Evolutionary conservation across 92 coral and sea anemone species (phyloP).

Genomic region (Zoanthus sociatus): DNA sequence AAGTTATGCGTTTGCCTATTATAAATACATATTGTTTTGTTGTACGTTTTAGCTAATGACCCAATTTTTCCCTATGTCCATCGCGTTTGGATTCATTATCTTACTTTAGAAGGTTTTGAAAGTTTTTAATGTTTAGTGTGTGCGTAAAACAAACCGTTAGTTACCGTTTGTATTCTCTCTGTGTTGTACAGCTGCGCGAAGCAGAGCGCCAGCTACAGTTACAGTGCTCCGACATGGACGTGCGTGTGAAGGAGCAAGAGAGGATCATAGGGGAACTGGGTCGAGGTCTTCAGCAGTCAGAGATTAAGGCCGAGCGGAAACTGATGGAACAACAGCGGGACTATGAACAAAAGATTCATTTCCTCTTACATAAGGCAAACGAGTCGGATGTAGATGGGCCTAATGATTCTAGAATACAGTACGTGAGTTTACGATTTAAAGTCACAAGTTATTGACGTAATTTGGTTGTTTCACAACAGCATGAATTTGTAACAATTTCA

Average conservation of each 20-base stretch:
- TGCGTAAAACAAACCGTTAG: neutral
- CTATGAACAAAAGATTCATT: constrained; percentile 92
- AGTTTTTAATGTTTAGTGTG: no score
- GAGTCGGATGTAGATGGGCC: constrained; percentile 70
- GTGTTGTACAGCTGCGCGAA: constrained; percentile 33
- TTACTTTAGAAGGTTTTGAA: no score
- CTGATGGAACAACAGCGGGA: constrained; percentile 85
- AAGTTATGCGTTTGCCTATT: no score
- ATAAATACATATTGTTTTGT: no score
- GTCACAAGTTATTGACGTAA: no score
- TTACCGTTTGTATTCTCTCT: neutral
- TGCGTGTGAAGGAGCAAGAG: constrained; percentile 89
- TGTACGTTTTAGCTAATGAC: no score
- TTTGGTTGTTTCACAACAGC: no score
- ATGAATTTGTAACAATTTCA: neutral
- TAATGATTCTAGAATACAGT: constrained; percentile 61
- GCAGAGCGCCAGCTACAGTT: constrained; percentile 59
- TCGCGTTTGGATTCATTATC: no score
- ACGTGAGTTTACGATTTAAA: neutral
- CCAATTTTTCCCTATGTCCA: no score
- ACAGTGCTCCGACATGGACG: constrained; percentile 70
- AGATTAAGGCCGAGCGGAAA: constrained; percentile 88
- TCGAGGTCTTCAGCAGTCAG: constrained; percentile 86
- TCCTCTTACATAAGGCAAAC: constrained; percentile 87
- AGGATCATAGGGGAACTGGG: constrained; percentile 96